These are phyloP conservation scores for Amphiprion clarkii DNA, from an alignment of 2,797 vertebrate species.

Conservation along the genomic window DNA sequence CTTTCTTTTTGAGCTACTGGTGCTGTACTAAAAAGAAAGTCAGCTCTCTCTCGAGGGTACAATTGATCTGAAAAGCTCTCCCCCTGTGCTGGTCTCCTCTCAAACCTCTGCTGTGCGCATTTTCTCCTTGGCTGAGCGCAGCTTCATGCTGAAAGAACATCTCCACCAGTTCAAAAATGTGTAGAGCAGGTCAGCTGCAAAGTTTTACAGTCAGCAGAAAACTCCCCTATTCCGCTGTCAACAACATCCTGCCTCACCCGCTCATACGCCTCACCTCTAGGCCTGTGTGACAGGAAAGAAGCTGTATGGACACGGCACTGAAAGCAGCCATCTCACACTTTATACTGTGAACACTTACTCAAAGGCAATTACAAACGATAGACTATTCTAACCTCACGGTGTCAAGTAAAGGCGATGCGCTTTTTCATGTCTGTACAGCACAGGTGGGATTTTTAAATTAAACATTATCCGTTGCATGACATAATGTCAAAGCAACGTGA, in stretches of 20 bases:
- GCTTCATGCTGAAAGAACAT: conserved; percentile 73
- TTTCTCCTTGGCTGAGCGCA: conserved; percentile 85
- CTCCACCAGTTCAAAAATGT: conserved; percentile 81
- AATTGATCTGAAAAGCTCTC: conserved; percentile 87
- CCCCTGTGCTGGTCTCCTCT: conserved; percentile 64
- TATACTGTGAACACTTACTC: background rate
- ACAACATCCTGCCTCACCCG: background rate
- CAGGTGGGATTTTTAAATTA: conserved; percentile 15
- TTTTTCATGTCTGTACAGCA: background rate
- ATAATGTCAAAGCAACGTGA: conserved; percentile 9
- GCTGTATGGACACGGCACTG: background rate
- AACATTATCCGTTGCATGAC: conserved; percentile 29
- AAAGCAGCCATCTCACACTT: background rate
- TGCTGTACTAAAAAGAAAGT: conserved; percentile 75
- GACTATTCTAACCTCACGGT: background rate
- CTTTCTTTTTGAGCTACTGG: conserved; percentile 64
- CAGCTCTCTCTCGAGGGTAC: conserved; percentile 75
- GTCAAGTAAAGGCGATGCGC: background rate
- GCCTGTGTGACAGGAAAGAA: background rate
- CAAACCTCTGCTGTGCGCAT: conserved; percentile 75
- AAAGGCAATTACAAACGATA: background rate
- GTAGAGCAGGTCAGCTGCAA: conserved; percentile 77
- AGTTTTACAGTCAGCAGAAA: conserved; percentile 75
- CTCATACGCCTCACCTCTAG: background rate
- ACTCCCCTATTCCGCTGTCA: conserved; percentile 27